Conservation (phyloP, 2,113 vertebrate species). For the Dryoscopus gambensis region DNA sequence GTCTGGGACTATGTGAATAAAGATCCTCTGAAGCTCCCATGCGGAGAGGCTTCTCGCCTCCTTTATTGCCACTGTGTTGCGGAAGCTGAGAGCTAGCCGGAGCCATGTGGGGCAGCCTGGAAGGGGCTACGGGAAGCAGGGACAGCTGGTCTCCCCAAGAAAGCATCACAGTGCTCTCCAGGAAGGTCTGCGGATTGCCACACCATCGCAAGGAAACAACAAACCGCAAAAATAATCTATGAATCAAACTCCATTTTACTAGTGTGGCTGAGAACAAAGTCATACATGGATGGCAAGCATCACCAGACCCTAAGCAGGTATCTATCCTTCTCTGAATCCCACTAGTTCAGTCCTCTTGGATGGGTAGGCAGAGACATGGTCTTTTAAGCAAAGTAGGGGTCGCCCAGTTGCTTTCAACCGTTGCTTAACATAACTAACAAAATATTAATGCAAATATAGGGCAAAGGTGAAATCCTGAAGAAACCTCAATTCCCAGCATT, state of each 20-base stretch:
- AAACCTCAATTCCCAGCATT: neutral
- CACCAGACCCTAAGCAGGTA: neutral
- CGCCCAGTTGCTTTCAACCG: neutral
- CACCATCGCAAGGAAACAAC: too few relatives aligned
- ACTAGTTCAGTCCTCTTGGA: neutral
- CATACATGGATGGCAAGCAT: neutral
- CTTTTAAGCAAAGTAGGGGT: neutral
- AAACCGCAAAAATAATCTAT: too few relatives aligned
- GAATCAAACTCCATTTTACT: neutral
- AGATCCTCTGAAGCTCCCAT: too few relatives aligned
- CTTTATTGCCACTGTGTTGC: too few relatives aligned
- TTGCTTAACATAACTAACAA: neutral
- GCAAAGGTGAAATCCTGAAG: neutral
- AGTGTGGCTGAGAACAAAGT: neutral
- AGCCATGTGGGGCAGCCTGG: too few relatives aligned
- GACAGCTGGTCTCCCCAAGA: too few relatives aligned
- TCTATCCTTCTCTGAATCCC: neutral
- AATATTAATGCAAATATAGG: neutral
- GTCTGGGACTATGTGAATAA: too few relatives aligned
- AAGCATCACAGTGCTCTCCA: too few relatives aligned
- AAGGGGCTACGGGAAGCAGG: too few relatives aligned
- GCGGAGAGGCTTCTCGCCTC: too few relatives aligned
- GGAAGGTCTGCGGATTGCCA: too few relatives aligned
- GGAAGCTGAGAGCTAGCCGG: too few relatives aligned
- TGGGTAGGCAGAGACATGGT: rapidly evolving